A percentile compares a stretch with the other conserved stretches of the same genome.
Conservation (phyloP, 1,140 invertebrate species). For the Caligus rogercresseyi region DNA sequence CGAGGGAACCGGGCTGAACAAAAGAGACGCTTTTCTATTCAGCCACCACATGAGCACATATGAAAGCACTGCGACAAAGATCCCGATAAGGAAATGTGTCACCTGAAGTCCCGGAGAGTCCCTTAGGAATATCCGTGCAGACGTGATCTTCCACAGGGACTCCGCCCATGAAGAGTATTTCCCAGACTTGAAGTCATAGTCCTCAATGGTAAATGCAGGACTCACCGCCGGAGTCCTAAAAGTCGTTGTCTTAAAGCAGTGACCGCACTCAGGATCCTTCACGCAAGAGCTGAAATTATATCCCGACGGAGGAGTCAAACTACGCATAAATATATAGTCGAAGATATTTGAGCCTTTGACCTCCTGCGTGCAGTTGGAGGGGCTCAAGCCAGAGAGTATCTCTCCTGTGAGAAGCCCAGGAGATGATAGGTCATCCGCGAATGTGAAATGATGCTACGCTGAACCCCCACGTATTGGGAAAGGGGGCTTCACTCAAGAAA, state of each 20-base stretch:
- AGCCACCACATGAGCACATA: not conserved
- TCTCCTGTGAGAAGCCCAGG: not conserved
- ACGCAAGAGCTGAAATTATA: not conserved
- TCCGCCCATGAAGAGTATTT: not conserved
- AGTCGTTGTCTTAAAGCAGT: slow-evolving; percentile 4
- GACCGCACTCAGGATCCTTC: not conserved
- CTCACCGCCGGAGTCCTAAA: not conserved
- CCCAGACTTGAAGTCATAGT: not conserved
- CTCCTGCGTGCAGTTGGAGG: not conserved
- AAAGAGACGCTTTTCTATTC: not conserved
- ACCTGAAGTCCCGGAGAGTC: not conserved
- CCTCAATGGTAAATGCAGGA: slow-evolving; percentile 6
- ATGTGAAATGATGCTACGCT: not conserved
- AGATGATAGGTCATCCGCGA: not conserved
- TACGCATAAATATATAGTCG: slow-evolving; percentile 1
- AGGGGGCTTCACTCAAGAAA: not conserved
- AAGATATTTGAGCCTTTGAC: not conserved
- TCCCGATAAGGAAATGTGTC: not conserved
- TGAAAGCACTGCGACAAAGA: slow-evolving; percentile 2
- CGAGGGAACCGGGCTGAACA: not conserved
- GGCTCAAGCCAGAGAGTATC: not conserved
- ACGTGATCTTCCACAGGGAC: not conserved
- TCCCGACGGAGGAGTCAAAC: not conserved
- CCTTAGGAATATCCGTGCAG: slow-evolving; percentile 2
- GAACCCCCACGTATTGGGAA: slow-evolving; percentile 13